Conservation (phyloP, 2,113 vertebrate genomes). For the Tachysurus vachellii region DNA sequence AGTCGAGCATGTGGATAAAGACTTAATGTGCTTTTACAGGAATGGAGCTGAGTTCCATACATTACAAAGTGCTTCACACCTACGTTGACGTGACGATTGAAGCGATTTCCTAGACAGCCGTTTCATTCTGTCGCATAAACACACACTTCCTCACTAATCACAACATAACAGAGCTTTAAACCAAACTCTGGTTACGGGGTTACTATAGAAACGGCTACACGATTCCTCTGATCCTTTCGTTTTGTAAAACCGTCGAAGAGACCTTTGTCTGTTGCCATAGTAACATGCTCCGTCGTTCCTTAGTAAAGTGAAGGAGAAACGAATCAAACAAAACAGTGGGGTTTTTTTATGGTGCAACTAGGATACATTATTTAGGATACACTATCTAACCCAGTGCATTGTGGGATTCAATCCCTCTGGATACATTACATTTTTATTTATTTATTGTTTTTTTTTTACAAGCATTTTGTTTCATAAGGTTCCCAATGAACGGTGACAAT, state of each 20-base stretch:
- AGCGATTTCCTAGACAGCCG: not conserved
- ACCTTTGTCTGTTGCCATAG: not conserved
- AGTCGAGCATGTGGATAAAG: not conserved
- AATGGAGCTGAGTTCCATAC: not conserved
- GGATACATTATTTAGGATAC: not conserved
- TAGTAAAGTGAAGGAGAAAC: not conserved
- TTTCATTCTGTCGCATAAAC: not conserved
- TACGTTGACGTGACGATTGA: not conserved
- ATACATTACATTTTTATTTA: too few species aligned
- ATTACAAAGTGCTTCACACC: not conserved
- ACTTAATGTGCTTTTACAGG: not conserved
- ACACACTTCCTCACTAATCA: not conserved
- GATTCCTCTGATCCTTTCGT: not conserved
- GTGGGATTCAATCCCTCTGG: not conserved
- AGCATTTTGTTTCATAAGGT: constrained; percentile 4
- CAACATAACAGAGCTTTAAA: not conserved
- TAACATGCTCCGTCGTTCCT: not conserved
- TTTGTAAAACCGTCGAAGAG: not conserved
- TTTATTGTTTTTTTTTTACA: too few species aligned
- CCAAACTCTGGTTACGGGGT: not conserved
- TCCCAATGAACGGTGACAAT: constrained; percentile 20
- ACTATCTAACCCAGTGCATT: not conserved
- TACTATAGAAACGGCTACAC: not conserved
- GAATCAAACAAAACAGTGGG: too few species aligned
- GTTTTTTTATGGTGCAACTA: too few species aligned